A percentile compares a stretch with the other conserved stretches of the same genome.
phyloP scores from a whole-genome alignment of 2,113 vertebrate genomes.

The Paracyprichromis sp. region DNA sequence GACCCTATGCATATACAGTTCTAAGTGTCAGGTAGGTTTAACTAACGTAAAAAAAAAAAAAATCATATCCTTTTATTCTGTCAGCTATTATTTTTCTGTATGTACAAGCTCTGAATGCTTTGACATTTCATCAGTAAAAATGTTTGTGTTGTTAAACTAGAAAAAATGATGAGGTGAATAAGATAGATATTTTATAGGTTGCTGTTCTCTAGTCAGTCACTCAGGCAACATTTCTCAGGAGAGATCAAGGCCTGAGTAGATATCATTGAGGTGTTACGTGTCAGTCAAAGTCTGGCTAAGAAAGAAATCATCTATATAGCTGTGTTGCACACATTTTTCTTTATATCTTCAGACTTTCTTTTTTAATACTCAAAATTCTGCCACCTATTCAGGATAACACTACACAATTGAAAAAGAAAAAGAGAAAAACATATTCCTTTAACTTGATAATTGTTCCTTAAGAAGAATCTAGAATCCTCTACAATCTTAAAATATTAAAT shows the following conservation, averaged over 20 bases:
- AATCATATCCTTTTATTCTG: not conserved
- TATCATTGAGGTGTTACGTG: not conserved
- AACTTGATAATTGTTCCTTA: not conserved
- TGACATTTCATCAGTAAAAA: not conserved
- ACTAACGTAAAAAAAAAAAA: not conserved
- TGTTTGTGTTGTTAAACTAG: not conserved
- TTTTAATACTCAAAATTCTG: not conserved
- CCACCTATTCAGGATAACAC: not conserved
- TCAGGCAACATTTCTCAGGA: not conserved
- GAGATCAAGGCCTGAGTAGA: not conserved
- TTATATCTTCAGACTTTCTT: not conserved
- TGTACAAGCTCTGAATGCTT: not conserved
- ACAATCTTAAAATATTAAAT: not conserved
- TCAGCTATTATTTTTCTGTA: not conserved
- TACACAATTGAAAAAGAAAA: not conserved
- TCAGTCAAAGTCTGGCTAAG: not conserved
- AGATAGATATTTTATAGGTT: not conserved
- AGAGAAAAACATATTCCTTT: not conserved
- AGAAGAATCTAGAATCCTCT: not conserved
- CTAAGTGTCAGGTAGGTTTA: not conserved
- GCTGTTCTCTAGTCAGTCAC: not conserved
- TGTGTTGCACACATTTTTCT: not conserved
- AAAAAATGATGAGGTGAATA: not conserved
- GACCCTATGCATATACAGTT: not conserved
- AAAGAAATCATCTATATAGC: not conserved